Evolutionary conservation across 2,888 invertebrate species (phyloP).

Genomic region (Dasypolia templi): DNA sequence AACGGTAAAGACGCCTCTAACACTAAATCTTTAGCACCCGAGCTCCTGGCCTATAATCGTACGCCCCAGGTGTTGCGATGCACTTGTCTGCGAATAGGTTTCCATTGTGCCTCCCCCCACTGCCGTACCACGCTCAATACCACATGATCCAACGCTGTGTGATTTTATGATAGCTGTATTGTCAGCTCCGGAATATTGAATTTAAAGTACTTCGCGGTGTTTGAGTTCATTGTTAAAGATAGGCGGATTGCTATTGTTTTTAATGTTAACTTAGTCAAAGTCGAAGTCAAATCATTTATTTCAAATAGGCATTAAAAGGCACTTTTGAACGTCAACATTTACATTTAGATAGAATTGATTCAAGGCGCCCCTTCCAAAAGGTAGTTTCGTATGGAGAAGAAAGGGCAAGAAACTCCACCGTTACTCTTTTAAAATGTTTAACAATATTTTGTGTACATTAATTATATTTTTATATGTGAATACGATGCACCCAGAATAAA

Average conservation of each 20-base stretch:
- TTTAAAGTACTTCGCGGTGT: slow-evolving; percentile 33
- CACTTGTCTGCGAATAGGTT: slow-evolving; percentile 73
- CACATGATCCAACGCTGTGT: slow-evolving; percentile 45
- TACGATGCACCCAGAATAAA: no score
- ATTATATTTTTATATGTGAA: no score
- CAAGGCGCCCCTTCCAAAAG: no score
- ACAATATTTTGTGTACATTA: no score
- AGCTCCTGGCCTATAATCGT: slow-evolving; percentile 67
- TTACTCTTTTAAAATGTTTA: no score
- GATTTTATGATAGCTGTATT: slow-evolving; percentile 60
- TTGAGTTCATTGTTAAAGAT: background rate
- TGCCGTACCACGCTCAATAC: slow-evolving; percentile 37
- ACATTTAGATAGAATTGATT: no score
- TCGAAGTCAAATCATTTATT: no score
- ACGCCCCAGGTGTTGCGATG: slow-evolving; percentile 67
- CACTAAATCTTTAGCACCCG: slow-evolving; percentile 40
- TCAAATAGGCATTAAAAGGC: no score
- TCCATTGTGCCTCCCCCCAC: slow-evolving; percentile 64
- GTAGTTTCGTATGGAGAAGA: no score
- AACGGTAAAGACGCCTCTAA: slow-evolving; percentile 35
- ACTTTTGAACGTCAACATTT: no score
- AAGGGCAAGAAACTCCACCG: no score
- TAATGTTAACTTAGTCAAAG: background rate
- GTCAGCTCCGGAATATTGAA: slow-evolving; percentile 43
- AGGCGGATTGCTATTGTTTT: background rate